Conservation (phyloP, 2,888 invertebrate species). For the Phlogophora meticulosa region DNA sequence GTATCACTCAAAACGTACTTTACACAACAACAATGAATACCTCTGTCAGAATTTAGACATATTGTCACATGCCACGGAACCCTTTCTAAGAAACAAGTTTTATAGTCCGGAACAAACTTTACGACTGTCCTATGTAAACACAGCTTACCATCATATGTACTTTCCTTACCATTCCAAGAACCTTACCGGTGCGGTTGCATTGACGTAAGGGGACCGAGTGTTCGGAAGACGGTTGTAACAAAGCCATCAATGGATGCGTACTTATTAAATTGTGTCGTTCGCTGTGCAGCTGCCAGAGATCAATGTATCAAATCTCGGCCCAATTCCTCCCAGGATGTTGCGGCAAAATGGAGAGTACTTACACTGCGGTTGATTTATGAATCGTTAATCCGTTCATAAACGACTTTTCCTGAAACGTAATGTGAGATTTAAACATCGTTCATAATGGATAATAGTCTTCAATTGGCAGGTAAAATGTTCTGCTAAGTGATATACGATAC, state of each 20-base stretch:
- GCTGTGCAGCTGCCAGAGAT: slow-evolving; percentile 32
- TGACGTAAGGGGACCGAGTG: slow-evolving; percentile 40
- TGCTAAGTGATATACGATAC: slow-evolving; percentile 66
- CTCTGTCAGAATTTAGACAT: slow-evolving; percentile 26
- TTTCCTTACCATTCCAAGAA: slow-evolving; percentile 49
- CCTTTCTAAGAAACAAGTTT: slow-evolving; percentile 59
- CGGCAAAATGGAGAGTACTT: slow-evolving; percentile 67
- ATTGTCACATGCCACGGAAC: slow-evolving; percentile 44
- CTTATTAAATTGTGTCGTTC: slow-evolving; percentile 33
- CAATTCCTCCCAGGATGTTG: slow-evolving; percentile 68
- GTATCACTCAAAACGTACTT: slow-evolving; percentile 8
- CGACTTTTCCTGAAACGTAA: slow-evolving; percentile 75
- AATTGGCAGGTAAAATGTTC: slow-evolving; percentile 75
- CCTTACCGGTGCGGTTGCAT: slow-evolving; percentile 35
- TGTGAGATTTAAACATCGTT: slow-evolving; percentile 76
- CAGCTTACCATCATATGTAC: slow-evolving; percentile 60
- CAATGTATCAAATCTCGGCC: slow-evolving; percentile 51
- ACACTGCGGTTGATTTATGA: slow-evolving; percentile 76
- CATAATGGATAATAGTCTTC: slow-evolving; percentile 77
- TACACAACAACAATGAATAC: slow-evolving; percentile 25
- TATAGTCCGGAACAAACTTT: slow-evolving; percentile 63
- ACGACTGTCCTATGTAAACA: slow-evolving; percentile 73
- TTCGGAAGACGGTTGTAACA: slow-evolving; percentile 28
- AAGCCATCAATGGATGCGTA: slow-evolving; percentile 41
- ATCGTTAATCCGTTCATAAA: slow-evolving; percentile 78